Evolutionary conservation across 2,113 vertebrate genomes (phyloP), one percentile per base, ranked within the genome.

Genomic region (Campylomormyrus numenius): DNA sequence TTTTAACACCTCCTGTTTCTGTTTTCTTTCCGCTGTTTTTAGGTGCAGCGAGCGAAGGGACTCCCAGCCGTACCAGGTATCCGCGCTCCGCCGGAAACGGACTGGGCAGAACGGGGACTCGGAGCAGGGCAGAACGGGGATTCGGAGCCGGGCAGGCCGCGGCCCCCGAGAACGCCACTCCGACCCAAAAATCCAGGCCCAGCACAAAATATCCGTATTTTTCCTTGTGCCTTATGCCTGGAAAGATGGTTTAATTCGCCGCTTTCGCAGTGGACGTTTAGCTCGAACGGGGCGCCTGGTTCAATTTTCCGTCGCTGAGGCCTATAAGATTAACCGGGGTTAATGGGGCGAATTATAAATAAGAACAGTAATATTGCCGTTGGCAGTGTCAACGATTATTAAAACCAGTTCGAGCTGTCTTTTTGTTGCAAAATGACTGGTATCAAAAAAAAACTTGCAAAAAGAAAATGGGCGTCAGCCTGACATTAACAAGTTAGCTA

Each of bases 11-110:
- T 45, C 90, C 53, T 4, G 5, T 31, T 91, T 88, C 77, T 46
- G 53, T 91, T 48, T 74, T 48, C 48, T 77, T 90, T 89, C 94
- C 11, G 49, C 27, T 85, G 95, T 92, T 95, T 94, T 56, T 94
- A 99, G 98, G 97, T 98, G 97, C 96, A 98, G 96, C 96, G 98
- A 98, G 94, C 97, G 98, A 97, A 98, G 97, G 97, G 98, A 99
- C 97, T 96, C 97, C 85, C 98, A 99, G 95, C 96, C 98, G 96
- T 98, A 97, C 96, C 98, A 98, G 97, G 98, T 98, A 97, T 92
- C 90, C 66, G 42, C 15, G 35, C 5, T 35, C 15, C 48, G 3
- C 11, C 49, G 66, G n/a, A 35, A 6, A 17, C 13, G 8, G 62
- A 9, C 2, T 39, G 49, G 27, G 77, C 21, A 10, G 46, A 45